Base-by-base conservation (phyloP, 1,140 invertebrate species). In the Stenopsyche tienmushanensis region DNA sequence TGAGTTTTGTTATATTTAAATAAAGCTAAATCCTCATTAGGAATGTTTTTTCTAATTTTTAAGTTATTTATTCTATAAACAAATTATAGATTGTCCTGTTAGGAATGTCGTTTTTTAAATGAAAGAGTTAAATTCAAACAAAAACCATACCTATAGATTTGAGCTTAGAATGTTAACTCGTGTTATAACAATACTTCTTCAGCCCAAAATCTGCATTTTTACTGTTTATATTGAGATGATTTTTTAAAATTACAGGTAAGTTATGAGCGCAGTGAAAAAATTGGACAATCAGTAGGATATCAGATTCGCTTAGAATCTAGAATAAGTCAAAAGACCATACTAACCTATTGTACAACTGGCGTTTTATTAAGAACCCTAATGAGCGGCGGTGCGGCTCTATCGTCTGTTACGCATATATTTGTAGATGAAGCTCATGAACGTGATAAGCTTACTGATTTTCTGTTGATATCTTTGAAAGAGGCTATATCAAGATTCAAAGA, bases 351-450 rank as follows among this genome's bases (percentile, higher is more conserved):
- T 73, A 98, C 94, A 10, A 93, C 90, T 77, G 94, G 94, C 1
- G 91, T 98, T 15, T 79, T 98, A 29, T 79, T 97, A 17, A 78
- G 93, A 47, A 94, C 92, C 1, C 78, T 97, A 23, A 94, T 96
- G 87, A 84, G 83, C 2, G 88, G 88, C 9, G 88, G 90, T 64
- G 80, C 83, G 2, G 80, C 86, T 3, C 75, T 92, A 0, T 65
- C 74, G 69, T 79, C 80, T 13, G 79, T 96, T 1, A 94, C 94
- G 0, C 95, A 98, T 75, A 81, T 94, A 23, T 85, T 94, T 17
- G 86, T 97, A 64, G 97, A 99, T 76, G 97, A 99, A 81, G 88
- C 97, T 52, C 96, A 98, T 76, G 96, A 98, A 77, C 83, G 96
- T 0, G 95, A 98, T 76, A 86, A 92, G 71, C 90, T 94, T 72